Percentiles rank a stretch among this genome's conserved stretches.
Conservation (phyloP, 2,797 vertebrate species). For the Petrocephalus schoutedeni region DNA sequence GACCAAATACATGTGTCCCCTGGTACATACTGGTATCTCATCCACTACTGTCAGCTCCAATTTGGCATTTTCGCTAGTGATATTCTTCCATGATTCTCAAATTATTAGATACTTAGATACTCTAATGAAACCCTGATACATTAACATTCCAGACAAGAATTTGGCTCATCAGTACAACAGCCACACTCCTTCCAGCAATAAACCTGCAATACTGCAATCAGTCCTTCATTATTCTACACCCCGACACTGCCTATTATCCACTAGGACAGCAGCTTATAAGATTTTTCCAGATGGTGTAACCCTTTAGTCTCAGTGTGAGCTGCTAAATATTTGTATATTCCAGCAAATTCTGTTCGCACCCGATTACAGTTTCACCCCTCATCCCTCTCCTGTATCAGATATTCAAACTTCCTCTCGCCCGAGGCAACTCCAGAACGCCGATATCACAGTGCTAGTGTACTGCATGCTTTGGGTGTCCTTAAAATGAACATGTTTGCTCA, state of each 20-base stretch:
- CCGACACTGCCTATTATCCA: neutral
- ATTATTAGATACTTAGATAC: neutral
- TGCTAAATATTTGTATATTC: conserved; percentile 9
- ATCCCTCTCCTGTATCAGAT: neutral
- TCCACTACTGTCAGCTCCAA: neutral
- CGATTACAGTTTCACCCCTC: conserved; percentile 28
- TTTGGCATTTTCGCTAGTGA: neutral
- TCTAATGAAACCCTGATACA: neutral
- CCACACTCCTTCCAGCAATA: neutral
- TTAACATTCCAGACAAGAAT: conserved; percentile 1
- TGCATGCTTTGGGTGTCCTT: neutral
- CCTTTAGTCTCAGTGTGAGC: conserved; percentile 5
- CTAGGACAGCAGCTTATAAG: neutral
- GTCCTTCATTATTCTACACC: neutral
- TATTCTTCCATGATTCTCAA: neutral
- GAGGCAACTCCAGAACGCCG: neutral
- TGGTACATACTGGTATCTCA: neutral
- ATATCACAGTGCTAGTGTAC: neutral
- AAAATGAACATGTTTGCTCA: neutral
- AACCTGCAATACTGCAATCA: neutral
- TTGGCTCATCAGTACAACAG: neutral
- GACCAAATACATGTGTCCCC: neutral
- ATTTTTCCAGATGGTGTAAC: conserved; percentile 5
- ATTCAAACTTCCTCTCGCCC: neutral
- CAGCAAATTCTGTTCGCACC: neutral